phyloP scores from a whole-genome alignment of 2,797 vertebrate species.

The Anguilla anguilla region DNA sequence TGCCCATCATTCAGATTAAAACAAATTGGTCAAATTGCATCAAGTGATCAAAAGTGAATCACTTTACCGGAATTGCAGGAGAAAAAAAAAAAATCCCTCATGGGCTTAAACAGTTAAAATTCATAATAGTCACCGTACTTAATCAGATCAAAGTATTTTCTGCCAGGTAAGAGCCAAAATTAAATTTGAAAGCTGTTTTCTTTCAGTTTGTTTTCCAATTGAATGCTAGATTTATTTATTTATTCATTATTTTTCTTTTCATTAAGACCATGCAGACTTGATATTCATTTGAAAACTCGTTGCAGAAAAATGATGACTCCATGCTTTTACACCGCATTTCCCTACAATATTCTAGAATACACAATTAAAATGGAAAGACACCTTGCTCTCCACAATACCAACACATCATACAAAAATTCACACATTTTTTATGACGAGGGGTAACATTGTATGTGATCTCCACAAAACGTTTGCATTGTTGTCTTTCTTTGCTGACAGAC shows the following conservation, averaged over 20 bases:
- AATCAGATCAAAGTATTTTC: neutral
- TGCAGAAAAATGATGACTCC: no score
- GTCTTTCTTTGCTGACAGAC: neutral
- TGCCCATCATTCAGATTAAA: neutral
- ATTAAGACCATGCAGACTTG: neutral
- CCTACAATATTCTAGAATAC: neutral
- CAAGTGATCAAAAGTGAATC: neutral
- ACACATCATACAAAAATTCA: neutral
- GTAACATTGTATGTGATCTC: neutral
- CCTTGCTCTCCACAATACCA: neutral
- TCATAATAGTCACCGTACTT: neutral
- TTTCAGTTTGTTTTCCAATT: neutral
- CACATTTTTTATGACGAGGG: neutral
- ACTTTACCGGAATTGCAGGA: neutral
- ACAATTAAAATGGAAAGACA: neutral
- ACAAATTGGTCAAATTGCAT: slow-evolving; percentile 9
- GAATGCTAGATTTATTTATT: neutral
- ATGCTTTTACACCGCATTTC: neutral
- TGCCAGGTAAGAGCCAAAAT: neutral
- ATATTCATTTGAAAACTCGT: neutral
- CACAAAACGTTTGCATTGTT: neutral
- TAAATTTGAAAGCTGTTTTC: neutral
- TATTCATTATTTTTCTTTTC: neutral
- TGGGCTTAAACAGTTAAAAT: neutral
- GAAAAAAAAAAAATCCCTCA: neutral